Evolutionary conservation across 2,888 invertebrate genomes (phyloP), one percentile per base, ranked within the genome.

Genomic region (Allolobophora icterica): DNA sequence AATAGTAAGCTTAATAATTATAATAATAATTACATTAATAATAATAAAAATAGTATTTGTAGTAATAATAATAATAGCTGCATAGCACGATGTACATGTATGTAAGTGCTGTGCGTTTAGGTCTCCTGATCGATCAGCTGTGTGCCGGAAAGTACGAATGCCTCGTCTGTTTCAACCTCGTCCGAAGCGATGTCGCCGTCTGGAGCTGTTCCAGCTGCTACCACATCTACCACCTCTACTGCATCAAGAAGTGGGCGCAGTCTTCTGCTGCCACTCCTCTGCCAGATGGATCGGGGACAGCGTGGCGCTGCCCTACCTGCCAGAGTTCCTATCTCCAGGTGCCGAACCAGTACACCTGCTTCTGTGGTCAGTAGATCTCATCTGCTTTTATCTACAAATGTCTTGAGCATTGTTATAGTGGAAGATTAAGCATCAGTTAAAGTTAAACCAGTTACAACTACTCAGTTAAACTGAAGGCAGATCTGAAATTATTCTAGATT

Each of bases 271-370:
- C 93, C 94, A 94, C 15, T 93, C 93, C 15, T 15, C 15, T 91
- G 91, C 92, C 90, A 19, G 93, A 93, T 45, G 93, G 93, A 34
- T 96, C 96, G 91, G 97, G 97, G 24, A 38, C 21, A 6, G 87
- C 35, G 91, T 99, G 99, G 99, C 97, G 98, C 35, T 99, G 99
- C 95, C 99, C 99, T 0, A 98, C 98, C 0, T 99, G 99, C 95
- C 99, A 99, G 95, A 97, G 97, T 95, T 97, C 97, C 4, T 92
- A 93, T n/a, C 92, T 93, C 33, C 96, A 96, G 40, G 96, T 97
- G 91, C 99, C 99, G 0, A 96, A 96, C 0, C 97, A 97, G 91
- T 99, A 99, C 95, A 96, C 96, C 33, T 99, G 99, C 95, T 99
- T 98, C 96, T 99, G 99, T 95, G 97, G 98, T 40, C 97, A 97